phyloP scores from a whole-genome alignment of 2,888 invertebrate genomes.

The Apomyelois bistriatella region DNA sequence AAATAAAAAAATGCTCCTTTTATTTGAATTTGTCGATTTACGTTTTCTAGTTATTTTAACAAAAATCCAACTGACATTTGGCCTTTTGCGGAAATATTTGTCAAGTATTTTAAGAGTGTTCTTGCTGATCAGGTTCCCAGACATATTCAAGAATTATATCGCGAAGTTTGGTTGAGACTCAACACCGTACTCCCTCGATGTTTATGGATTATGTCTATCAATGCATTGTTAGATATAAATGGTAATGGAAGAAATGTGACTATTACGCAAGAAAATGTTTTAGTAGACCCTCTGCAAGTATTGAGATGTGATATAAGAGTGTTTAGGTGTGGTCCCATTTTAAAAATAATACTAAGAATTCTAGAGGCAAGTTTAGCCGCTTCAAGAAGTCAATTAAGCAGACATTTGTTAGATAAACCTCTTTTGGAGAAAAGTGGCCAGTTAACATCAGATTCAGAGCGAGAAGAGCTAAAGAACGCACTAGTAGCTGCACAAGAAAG shows the following conservation, averaged over 20 bases:
- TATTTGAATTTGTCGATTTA: too few species aligned
- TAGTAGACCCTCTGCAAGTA: conserved; percentile 87
- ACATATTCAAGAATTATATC: conserved; percentile 92
- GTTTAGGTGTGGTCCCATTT: conserved; percentile 93
- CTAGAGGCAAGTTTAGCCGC: conserved; percentile 95
- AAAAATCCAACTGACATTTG: conserved; percentile 92
- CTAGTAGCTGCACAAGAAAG: conserved; percentile 97
- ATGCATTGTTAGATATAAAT: conserved; percentile 85
- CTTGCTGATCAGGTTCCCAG: conserved; percentile 89
- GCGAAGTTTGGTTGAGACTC: conserved; percentile 93
- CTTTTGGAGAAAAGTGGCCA: conserved; percentile 87
- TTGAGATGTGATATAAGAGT: conserved; percentile 93
- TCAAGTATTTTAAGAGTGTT: conserved; percentile 87
- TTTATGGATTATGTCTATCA: conserved; percentile 95
- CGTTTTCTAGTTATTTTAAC: too few species aligned
- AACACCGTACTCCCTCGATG: conserved; percentile 94
- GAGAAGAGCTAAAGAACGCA: conserved; percentile 94
- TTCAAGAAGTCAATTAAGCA: conserved; percentile 91
- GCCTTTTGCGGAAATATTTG: conserved; percentile 90
- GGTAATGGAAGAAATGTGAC: conserved; percentile 78
- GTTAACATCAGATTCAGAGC: conserved; percentile 87
- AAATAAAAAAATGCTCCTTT: too few species aligned
- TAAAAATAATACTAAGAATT: conserved; percentile 91
- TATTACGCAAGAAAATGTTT: conserved; percentile 86
- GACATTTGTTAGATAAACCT: conserved; percentile 91